A percentile compares a stretch with the other conserved stretches of the same genome.
These are phyloP conservation scores for Platysternon megacephalum DNA, from an alignment of 2,113 vertebrate genomes.

Conservation along the genomic window DNA sequence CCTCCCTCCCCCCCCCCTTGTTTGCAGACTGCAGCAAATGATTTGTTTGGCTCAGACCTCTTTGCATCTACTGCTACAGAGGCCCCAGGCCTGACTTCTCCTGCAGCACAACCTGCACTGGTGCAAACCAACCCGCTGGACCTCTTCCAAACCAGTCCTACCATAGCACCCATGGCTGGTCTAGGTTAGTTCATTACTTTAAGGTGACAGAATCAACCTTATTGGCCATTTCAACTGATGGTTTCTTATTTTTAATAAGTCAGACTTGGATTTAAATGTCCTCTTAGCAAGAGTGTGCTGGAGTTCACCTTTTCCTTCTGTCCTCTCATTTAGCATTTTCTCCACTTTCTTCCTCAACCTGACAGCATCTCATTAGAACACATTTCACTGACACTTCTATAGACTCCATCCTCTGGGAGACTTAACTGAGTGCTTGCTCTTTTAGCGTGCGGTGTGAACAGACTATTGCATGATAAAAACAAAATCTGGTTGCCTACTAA, in stretches of 20 bases:
- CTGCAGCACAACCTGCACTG: constrained; percentile 53
- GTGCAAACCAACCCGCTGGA: constrained; percentile 66
- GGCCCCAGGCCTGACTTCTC: constrained; percentile 36
- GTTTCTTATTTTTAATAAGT: neutral
- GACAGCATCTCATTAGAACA: neutral
- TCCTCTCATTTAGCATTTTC: neutral
- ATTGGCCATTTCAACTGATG: neutral
- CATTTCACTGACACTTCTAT: too few relatives aligned
- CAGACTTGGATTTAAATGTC: neutral
- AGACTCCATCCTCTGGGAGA: neutral
- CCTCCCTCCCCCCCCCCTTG: accelerated
- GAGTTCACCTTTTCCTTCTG: neutral
- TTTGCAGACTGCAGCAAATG: constrained; percentile 79
- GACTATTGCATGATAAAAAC: too few relatives aligned
- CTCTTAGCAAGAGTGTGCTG: neutral
- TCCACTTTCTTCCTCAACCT: neutral
- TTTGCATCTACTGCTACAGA: constrained; percentile 74
- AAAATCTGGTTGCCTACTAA: too few relatives aligned
- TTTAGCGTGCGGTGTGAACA: too few relatives aligned
- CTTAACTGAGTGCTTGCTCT: too few relatives aligned
- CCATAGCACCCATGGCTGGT: neutral
- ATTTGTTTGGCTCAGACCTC: constrained; percentile 85
- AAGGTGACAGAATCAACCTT: neutral
- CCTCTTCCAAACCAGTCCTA: constrained; percentile 79
- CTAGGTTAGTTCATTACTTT: constrained; percentile 74